Percentiles rank a stretch among this genome's conserved stretches.
Conservation (phyloP, 2,113 vertebrate genomes). For the Cyanoramphus novaezelandiae region DNA sequence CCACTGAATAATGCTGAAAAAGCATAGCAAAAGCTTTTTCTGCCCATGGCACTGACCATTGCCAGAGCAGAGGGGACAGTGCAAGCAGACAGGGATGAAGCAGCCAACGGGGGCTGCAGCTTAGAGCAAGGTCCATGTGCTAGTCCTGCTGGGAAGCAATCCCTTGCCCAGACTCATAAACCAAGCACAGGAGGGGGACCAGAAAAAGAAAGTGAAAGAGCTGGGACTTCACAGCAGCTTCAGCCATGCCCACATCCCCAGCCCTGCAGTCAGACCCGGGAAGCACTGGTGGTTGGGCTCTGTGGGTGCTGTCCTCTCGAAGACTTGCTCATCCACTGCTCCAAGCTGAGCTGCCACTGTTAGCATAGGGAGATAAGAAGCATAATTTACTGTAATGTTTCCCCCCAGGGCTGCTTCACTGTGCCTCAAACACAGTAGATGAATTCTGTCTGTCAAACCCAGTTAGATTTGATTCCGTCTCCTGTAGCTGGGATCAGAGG, state of each 20-base stretch:
- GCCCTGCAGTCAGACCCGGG: background rate
- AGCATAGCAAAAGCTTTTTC: background rate
- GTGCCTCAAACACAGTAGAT: slow-evolving; percentile 29
- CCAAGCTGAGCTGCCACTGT: background rate
- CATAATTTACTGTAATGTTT: slow-evolving; percentile 56
- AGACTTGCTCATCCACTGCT: background rate
- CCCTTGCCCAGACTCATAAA: background rate
- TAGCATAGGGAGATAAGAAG: slow-evolving; percentile 32
- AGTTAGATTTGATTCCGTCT: slow-evolving; percentile 53
- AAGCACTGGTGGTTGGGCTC: background rate
- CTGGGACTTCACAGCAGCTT: background rate
- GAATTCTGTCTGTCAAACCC: slow-evolving; percentile 62
- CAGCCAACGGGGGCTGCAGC: fast-evolving
- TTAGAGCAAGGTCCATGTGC: background rate
- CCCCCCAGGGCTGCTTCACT: slow-evolving; percentile 22
- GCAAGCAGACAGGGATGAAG: background rate
- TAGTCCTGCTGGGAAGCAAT: background rate
- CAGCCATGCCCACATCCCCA: background rate
- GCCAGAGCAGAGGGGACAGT: background rate
- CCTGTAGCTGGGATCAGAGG: slow-evolving; percentile 49
- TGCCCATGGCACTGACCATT: fast-evolving
- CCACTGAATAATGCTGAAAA: fast-evolving
- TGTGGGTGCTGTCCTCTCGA: background rate
- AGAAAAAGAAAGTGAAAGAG: background rate
- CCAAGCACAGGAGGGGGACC: background rate